Conservation (phyloP, 2,888 invertebrate genomes). For the Lepidochrysops patricia region DNA sequence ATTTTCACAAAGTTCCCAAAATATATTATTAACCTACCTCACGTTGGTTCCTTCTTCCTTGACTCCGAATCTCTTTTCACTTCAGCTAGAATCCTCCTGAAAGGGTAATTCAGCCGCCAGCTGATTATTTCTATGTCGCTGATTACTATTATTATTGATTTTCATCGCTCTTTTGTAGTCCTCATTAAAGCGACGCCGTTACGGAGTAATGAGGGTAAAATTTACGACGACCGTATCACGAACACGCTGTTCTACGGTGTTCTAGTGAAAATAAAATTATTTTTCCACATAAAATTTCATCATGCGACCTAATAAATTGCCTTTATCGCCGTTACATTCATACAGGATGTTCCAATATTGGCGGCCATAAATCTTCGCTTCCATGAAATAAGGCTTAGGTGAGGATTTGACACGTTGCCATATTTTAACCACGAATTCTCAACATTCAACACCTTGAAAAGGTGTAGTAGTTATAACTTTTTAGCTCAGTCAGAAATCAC, state of each 20-base stretch:
- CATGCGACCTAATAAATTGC: slow-evolving; percentile 57
- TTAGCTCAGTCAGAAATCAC: too few relatives aligned
- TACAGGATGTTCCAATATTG: slow-evolving; percentile 16
- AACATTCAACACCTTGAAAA: not conserved
- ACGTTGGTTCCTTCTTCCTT: not conserved
- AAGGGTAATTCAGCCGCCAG: too few relatives aligned
- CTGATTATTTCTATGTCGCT: too few relatives aligned
- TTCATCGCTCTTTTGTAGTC: slow-evolving; percentile 38
- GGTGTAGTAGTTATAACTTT: not conserved
- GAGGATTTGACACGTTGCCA: not conserved
- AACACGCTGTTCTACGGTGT: slow-evolving; percentile 60
- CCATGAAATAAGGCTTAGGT: slow-evolving; percentile 9
- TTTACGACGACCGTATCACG: slow-evolving; percentile 56
- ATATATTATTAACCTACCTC: too few relatives aligned
- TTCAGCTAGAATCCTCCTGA: too few relatives aligned
- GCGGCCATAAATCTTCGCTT: not conserved
- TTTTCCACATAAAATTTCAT: slow-evolving; percentile 41
- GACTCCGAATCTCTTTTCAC: slow-evolving; percentile 23
- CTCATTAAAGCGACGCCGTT: slow-evolving; percentile 44
- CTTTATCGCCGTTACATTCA: slow-evolving; percentile 41
- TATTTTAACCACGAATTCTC: not conserved
- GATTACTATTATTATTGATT: too few relatives aligned
- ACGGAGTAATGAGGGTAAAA: slow-evolving; percentile 57
- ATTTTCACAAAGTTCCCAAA: too few relatives aligned
- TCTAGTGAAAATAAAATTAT: slow-evolving; percentile 50